A percentile compares a stretch with the other conserved stretches of the same genome.
Evolutionary conservation across 2,113 vertebrate genomes (phyloP).

Genomic region (Tachuris rubrigastra): DNA sequence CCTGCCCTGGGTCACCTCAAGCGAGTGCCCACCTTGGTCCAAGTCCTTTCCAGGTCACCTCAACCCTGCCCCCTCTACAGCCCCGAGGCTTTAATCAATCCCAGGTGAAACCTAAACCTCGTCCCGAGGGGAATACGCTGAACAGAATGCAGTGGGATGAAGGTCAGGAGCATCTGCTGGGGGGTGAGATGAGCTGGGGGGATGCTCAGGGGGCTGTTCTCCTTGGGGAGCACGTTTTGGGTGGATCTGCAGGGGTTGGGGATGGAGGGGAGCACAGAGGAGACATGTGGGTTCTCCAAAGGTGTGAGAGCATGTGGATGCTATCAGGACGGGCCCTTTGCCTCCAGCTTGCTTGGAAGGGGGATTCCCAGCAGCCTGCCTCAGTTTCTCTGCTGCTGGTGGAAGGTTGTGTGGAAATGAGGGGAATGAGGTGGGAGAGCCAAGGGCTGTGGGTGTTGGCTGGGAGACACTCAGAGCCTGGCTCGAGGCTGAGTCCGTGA

Average conservation of each 20-base stretch:
- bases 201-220: background rate
- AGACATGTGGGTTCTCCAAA: background rate
- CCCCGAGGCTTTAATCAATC: conserved; percentile 4
- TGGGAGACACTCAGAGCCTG: rapidly evolving
- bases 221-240: rapidly evolving
- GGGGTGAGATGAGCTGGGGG: rapidly evolving
- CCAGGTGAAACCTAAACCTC: conserved; percentile 45
- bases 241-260: background rate
- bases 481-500: background rate
- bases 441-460: background rate
- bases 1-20: rapidly evolving
- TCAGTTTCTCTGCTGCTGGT: background rate
- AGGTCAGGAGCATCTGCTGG: background rate
- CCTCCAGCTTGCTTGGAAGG: background rate
- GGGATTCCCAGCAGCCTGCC: background rate
- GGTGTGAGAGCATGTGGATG: rapidly evolving
- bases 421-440: background rate
- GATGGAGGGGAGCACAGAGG: rapidly evolving
- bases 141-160: background rate
- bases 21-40: rapidly evolving
- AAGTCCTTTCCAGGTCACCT: conserved; percentile 21
- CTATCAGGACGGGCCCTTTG: background rate
- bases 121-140: background rate
- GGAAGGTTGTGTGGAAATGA: background rate
- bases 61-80: background rate